Conservation (phyloP, 2,797 vertebrate genomes). For the Xenopus petersii region DNA sequence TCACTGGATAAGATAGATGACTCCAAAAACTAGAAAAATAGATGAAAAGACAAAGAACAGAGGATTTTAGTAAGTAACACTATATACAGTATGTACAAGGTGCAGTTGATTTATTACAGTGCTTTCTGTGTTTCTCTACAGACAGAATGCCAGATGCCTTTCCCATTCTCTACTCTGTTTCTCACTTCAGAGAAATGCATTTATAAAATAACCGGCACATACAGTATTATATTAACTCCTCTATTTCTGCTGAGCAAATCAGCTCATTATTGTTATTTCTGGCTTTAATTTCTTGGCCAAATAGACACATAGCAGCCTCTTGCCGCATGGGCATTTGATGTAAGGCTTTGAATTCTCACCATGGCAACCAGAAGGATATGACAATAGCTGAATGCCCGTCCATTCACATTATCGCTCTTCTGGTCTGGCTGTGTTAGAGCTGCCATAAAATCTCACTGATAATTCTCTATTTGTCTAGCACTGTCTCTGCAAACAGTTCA, state of each 20-base stretch:
- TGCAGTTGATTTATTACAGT: too few relatives aligned
- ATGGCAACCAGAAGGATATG: constrained; percentile 32
- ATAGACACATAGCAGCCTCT: constrained; percentile 11
- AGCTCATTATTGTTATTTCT: constrained; percentile 22
- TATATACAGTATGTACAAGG: too few relatives aligned
- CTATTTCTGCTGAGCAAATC: background rate
- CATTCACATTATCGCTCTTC: constrained; percentile 18
- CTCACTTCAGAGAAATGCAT: too few relatives aligned
- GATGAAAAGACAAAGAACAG: too few relatives aligned
- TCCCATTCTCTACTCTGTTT: too few relatives aligned
- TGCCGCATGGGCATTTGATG: constrained; percentile 29
- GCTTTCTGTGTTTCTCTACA: too few relatives aligned
- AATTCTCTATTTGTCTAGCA: background rate
- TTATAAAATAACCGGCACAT: too few relatives aligned
- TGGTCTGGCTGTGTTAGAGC: constrained; percentile 8
- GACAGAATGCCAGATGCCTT: too few relatives aligned
- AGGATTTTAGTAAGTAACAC: too few relatives aligned
- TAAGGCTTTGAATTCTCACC: constrained; percentile 31
- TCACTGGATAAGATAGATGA: too few relatives aligned
- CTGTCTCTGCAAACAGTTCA: background rate
- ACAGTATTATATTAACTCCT: too few relatives aligned
- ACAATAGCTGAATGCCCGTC: constrained; percentile 33
- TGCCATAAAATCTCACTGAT: background rate
- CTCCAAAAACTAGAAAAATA: too few relatives aligned
- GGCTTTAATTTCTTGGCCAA: constrained; percentile 30